These are phyloP conservation scores for Copidosoma floridanum DNA, from an alignment of 1,140 invertebrate species.

Conservation along the genomic window DNA sequence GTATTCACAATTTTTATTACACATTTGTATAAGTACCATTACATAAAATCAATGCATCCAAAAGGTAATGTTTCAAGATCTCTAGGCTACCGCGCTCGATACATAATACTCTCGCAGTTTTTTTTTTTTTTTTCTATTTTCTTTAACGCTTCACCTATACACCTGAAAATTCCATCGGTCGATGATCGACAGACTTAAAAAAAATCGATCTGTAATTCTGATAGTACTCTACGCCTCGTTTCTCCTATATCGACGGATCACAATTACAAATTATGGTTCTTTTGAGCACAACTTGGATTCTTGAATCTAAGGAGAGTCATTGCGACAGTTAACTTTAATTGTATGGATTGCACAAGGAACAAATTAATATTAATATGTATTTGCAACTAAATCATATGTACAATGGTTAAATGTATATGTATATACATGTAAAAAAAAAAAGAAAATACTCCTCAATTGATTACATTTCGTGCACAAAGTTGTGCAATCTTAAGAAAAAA, in stretches of 20 bases:
- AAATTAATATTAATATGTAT: no score
- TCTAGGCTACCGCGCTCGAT: neutral
- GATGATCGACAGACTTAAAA: neutral
- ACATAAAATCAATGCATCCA: neutral
- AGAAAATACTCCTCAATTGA: no score
- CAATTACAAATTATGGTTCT: neutral
- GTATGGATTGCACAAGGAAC: no score
- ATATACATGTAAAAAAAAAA: no score
- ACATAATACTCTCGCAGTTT: neutral
- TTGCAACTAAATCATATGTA: no score
- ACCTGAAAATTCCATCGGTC: slow-evolving; percentile 10
- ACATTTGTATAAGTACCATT: slow-evolving; percentile 3
- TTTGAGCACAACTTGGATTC: neutral
- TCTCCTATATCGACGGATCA: neutral
- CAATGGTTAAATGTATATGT: no score
- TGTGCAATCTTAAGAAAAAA: no score
- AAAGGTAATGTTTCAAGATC: slow-evolving; percentile 20
- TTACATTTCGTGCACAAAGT: no score
- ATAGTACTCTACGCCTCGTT: slow-evolving; percentile 3
- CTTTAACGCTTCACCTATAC: slow-evolving; percentile 10
- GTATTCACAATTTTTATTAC: slow-evolving; percentile 20
- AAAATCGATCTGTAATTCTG: slow-evolving; percentile 12
- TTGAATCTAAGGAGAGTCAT: neutral
- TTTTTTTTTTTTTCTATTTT: no score
- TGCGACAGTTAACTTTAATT: no score